Evolutionary conservation across 2,888 invertebrate species (phyloP).

Genomic region (Lobophora halterata): DNA sequence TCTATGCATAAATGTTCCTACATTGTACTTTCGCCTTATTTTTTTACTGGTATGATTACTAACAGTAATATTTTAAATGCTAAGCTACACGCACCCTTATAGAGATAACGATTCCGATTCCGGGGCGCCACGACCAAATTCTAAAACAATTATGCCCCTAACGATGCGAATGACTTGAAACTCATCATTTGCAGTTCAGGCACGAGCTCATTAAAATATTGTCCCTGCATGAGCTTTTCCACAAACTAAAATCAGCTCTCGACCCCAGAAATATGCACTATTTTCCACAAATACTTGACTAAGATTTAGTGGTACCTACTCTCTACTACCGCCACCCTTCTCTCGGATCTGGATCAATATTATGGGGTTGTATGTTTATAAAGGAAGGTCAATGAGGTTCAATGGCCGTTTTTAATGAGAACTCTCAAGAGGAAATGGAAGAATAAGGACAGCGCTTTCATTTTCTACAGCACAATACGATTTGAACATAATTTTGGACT

Average conservation of each 20-base stretch:
- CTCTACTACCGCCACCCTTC: conserved; percentile 17
- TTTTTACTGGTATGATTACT: no score
- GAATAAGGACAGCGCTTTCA: no score
- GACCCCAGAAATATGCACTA: background rate
- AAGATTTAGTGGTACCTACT: conserved; percentile 1
- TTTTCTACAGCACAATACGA: no score
- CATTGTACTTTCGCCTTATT: no score
- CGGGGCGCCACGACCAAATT: conserved; percentile 12
- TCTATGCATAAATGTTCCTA: no score
- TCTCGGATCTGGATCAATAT: conserved; percentile 24
- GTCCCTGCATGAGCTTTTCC: conserved; percentile 8
- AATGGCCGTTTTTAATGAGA: background rate
- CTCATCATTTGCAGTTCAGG: conserved; percentile 44
- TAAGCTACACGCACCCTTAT: no score
- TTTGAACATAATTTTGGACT: no score
- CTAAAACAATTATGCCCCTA: conserved; percentile 20
- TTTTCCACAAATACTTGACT: background rate
- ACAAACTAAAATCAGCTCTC: conserved; percentile 5
- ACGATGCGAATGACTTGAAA: conserved; percentile 31
- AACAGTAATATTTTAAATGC: no score
- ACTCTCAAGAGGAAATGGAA: background rate
- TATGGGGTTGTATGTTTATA: conserved; percentile 19
- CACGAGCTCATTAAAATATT: conserved; percentile 47
- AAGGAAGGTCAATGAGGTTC: conserved; percentile 24
- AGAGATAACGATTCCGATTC: no score